phyloP scores from a whole-genome alignment of 2,113 vertebrate genomes.

The Aythya baeri region DNA sequence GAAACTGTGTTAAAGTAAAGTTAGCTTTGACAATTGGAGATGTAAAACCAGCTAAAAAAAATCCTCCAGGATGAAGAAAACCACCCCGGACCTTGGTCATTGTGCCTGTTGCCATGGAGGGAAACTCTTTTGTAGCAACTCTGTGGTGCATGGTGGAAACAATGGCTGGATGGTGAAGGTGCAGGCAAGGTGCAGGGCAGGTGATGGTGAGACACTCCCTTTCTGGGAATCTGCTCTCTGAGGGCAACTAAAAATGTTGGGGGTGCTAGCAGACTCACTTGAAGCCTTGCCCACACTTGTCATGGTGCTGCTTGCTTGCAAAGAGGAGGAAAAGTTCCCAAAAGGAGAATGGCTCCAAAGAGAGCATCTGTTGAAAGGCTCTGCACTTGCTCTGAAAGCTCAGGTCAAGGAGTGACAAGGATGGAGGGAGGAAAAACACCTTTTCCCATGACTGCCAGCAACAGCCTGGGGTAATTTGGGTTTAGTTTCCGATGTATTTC shows the following conservation, averaged over 20 bases:
- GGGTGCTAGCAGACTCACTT: background rate
- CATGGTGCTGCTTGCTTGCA: rapidly evolving
- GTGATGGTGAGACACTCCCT: background rate
- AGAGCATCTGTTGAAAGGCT: background rate
- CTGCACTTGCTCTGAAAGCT: background rate
- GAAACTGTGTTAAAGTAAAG: background rate
- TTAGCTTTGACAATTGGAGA: background rate
- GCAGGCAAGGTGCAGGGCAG: background rate
- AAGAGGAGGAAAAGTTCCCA: background rate
- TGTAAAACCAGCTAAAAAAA: background rate
- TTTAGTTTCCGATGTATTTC: background rate
- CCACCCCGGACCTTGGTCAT: slow-evolving; percentile 9
- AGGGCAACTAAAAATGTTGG: background rate
- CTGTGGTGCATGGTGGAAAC: slow-evolving; percentile 44
- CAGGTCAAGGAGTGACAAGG: background rate
- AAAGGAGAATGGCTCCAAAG: background rate
- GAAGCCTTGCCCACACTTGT: background rate
- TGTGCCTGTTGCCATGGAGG: slow-evolving; percentile 42
- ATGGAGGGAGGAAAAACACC: background rate
- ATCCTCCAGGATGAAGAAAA: slow-evolving; percentile 36
- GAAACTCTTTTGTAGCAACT: background rate
- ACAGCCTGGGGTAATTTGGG: background rate
- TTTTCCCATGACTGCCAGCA: background rate
- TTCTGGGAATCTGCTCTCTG: background rate
- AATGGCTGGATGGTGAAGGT: background rate